Percentiles rank a stretch among this genome's conserved stretches.
phyloP scores from a whole-genome alignment of 2,888 invertebrate species.

The Aspidapion aeneum region DNA sequence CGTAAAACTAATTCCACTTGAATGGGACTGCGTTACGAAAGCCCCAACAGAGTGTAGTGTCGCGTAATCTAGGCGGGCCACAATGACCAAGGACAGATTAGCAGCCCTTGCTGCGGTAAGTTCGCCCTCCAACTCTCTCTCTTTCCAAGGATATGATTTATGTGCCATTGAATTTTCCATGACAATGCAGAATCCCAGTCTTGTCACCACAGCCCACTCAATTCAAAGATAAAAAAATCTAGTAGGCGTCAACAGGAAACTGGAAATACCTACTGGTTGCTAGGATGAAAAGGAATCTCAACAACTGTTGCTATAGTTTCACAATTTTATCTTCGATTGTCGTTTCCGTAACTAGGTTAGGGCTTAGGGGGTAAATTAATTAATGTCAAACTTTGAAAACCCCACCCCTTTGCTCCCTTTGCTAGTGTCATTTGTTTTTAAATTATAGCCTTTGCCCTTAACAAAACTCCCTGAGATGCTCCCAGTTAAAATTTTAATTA shows the following conservation, averaged over 20 bases:
- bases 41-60: constrained; percentile 62
- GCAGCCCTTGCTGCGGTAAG: constrained; percentile 93
- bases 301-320: constrained; percentile 30
- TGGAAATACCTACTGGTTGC: too few species aligned
- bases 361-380: constrained; percentile 40
- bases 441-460: constrained; percentile 7
- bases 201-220: background rate
- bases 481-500: too few species aligned
- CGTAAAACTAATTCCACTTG: constrained; percentile 57
- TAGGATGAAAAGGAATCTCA: background rate
- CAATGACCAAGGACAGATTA: constrained; percentile 96
- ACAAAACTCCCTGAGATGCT: constrained; percentile 2
- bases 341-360: constrained; percentile 38
- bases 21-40: constrained; percentile 74
- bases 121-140: constrained; percentile 7
- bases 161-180: constrained; percentile 22
- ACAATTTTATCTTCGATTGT: constrained; percentile 18
- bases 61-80: constrained; percentile 54
- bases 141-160: background rate
- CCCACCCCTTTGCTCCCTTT: constrained; percentile 37
- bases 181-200: constrained; percentile 3
- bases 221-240: background rate
- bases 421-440: background rate
- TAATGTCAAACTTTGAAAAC: constrained; percentile 33
- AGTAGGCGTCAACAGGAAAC: background rate